phyloP scores from a whole-genome alignment of 2,113 vertebrate genomes.

The Tyrannus savana region DNA sequence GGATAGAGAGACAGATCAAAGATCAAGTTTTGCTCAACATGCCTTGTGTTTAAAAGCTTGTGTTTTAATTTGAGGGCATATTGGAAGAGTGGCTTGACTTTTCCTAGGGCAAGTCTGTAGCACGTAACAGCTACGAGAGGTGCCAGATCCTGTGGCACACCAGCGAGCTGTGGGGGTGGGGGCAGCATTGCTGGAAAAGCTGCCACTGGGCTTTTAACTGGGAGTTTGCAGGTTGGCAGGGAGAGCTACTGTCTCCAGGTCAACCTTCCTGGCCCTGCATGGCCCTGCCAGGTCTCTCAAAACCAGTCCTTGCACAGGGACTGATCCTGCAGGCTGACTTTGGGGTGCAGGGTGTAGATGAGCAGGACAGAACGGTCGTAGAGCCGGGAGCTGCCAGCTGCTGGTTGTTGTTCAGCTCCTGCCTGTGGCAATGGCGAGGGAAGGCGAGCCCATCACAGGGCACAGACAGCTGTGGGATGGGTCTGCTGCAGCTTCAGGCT shows the following conservation, averaged over 20 bases:
- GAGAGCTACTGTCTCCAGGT: not conserved
- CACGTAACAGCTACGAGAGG: fast-evolving
- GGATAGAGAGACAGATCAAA: not conserved
- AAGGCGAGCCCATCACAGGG: fast-evolving
- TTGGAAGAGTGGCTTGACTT: not conserved
- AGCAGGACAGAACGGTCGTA: fast-evolving
- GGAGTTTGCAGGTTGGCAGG: not conserved
- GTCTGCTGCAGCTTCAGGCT: not conserved
- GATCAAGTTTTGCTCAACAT: not conserved
- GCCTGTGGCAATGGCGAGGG: fast-evolving
- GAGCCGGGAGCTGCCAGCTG: not conserved
- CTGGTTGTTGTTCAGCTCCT: not conserved
- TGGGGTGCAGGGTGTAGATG: not conserved
- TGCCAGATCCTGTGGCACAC: not conserved
- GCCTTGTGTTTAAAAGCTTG: not conserved
- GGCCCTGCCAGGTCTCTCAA: not conserved
- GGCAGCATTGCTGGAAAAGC: not conserved
- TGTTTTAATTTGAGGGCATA: not conserved
- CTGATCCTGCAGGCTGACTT: not conserved
- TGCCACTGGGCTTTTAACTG: not conserved
- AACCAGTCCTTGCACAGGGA: not conserved
- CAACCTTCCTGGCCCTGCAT: fast-evolving
- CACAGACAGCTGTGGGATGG: fast-evolving
- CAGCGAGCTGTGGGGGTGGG: fast-evolving
- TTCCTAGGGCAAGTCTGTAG: not conserved